phyloP scores from a whole-genome alignment of 2,113 vertebrate genomes.

The Vulpes ferrilata region DNA sequence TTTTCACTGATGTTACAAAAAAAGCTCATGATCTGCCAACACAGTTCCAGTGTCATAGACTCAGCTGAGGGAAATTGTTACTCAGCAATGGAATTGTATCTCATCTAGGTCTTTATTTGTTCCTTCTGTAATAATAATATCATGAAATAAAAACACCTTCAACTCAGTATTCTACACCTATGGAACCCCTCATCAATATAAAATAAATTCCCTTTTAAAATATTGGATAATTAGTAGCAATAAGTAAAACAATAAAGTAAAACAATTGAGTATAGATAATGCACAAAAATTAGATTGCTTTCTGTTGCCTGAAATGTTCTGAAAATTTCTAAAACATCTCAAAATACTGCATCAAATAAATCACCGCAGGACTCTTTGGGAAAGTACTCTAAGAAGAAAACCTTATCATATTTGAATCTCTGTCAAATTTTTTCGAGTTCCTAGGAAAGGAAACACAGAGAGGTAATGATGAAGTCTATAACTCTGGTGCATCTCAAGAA shows the following conservation, averaged over 20 bases:
- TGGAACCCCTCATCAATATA: not conserved
- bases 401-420: not conserved
- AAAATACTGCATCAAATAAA: not conserved
- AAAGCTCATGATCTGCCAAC: not conserved
- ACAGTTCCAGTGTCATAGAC: slow-evolving; percentile 6
- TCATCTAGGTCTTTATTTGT: slow-evolving; percentile 26
- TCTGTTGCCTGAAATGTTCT: slow-evolving; percentile 21
- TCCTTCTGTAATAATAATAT: slow-evolving; percentile 44
- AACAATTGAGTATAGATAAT: not conserved
- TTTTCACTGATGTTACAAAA: slow-evolving; percentile 41
- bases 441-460: not conserved
- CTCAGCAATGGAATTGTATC: slow-evolving; percentile 19
- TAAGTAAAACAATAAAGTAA: not conserved
- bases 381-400: not conserved
- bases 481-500: not conserved
- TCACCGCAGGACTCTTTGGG: not conserved
- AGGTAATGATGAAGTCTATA: not conserved
- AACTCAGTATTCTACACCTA: not conserved
- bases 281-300: not conserved
- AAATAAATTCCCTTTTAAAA: not conserved
- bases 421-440: not conserved
- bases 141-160: slow-evolving; percentile 31
- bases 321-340: not conserved
- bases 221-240: not conserved
- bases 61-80: slow-evolving; percentile 45